Conservation (phyloP, 2,113 vertebrate genomes). For the Sturnira hondurensis region DNA sequence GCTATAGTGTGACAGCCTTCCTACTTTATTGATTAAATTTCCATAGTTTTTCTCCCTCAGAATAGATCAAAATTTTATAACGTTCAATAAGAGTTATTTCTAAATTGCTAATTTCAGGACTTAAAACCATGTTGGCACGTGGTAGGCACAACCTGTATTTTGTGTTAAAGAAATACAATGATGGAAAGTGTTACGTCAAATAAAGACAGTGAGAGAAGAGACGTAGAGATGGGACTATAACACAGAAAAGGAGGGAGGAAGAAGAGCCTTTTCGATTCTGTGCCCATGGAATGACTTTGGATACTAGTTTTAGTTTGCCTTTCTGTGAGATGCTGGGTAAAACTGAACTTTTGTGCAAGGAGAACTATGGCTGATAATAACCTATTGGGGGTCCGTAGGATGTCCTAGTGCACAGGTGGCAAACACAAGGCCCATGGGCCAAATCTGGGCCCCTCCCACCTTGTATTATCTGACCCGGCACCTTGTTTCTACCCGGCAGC, state of each 20-base stretch:
- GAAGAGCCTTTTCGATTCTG: not conserved
- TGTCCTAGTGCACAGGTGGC: not conserved
- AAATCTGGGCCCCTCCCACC: no score
- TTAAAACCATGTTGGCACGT: not conserved
- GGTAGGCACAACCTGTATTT: not conserved
- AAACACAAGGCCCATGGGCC: no score
- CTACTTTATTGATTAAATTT: conserved; percentile 38
- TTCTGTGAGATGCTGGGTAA: not conserved
- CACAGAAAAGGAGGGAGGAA: not conserved
- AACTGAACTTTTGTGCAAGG: not conserved
- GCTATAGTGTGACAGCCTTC: not conserved
- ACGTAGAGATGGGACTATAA: not conserved
- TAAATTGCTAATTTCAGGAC: not conserved
- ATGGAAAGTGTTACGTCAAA: not conserved
- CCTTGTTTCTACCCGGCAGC: no score
- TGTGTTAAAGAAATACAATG: not conserved
- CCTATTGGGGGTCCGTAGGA: not conserved
- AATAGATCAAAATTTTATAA: conserved; percentile 45
- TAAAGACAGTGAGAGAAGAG: not conserved
- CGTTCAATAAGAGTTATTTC: conserved; percentile 32
- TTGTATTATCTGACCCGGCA: no score
- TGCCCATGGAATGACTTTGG: not conserved
- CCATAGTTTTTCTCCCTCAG: not conserved
- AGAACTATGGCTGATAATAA: not conserved
- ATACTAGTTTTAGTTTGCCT: not conserved